phyloP scores from a whole-genome alignment of 2,888 invertebrate genomes.

The Chrysotoxum bicinctum region DNA sequence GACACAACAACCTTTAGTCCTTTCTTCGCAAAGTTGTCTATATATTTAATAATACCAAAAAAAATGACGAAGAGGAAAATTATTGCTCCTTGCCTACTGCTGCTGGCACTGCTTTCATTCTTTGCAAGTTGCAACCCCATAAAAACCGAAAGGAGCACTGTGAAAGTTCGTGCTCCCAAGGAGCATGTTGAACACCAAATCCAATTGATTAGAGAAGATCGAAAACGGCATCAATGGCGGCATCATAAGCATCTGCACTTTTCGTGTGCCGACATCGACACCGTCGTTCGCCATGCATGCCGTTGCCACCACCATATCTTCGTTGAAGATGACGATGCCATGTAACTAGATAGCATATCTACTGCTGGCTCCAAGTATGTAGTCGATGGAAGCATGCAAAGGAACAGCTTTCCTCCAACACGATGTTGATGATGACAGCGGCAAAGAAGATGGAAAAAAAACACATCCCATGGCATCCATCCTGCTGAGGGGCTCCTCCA shows the following conservation, averaged over 20 bases:
- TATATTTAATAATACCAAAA: conserved; percentile 6
- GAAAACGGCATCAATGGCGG: conserved; percentile 54
- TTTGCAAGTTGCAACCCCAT: conserved; percentile 4
- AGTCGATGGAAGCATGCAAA: conserved; percentile 37
- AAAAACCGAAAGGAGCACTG: conserved; percentile 11
- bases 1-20: conserved; percentile 52
- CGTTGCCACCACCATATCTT: not conserved
- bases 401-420: conserved; percentile 49
- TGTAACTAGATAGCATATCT: conserved; percentile 67
- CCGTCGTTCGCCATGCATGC: conserved; percentile 13
- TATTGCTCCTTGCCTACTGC: not conserved
- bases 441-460: conserved; percentile 20
- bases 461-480: conserved; percentile 28
- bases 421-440: conserved; percentile 25
- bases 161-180: conserved; percentile 66
- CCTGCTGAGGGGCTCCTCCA: conserved; percentile 28
- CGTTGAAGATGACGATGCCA: conserved; percentile 45
- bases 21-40: conserved; percentile 40
- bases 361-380: conserved; percentile 5
- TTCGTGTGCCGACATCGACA: conserved; percentile 47
- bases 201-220: conserved; percentile 68
- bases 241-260: conserved; percentile 53
- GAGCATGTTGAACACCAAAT: conserved; percentile 71
- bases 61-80: not conserved
- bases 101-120: not conserved